Evolutionary conservation across 2,113 vertebrate species (phyloP).

Genomic region (Podarcis cretensis): DNA sequence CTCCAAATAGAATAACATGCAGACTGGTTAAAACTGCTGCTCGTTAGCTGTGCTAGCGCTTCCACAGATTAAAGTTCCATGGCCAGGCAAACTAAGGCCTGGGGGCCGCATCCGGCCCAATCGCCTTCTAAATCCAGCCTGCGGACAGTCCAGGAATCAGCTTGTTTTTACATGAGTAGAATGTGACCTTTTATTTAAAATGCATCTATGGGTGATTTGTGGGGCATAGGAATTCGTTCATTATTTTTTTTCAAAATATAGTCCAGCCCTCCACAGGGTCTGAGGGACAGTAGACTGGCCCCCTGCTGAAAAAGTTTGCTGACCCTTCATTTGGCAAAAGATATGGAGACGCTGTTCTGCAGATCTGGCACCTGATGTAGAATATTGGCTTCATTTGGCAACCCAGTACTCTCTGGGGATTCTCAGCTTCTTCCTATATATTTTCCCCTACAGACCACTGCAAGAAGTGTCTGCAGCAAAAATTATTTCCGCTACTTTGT

Average conservation of each 20-base stretch:
- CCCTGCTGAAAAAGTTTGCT: too few relatives aligned
- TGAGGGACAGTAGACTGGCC: too few relatives aligned
- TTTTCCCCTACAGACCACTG: background rate
- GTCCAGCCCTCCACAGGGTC: too few relatives aligned
- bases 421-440: background rate
- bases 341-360: background rate
- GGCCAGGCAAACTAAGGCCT: too few relatives aligned
- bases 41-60: background rate
- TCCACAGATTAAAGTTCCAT: background rate
- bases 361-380: background rate
- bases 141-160: too few relatives aligned
- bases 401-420: background rate
- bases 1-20: background rate
- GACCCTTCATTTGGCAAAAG: background rate
- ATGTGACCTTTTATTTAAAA: too few relatives aligned
- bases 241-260: too few relatives aligned
- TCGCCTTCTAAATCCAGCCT: too few relatives aligned
- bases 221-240: too few relatives aligned
- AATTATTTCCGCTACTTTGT: background rate
- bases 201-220: too few relatives aligned
- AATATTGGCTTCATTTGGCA: background rate
- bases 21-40: background rate
- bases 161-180: too few relatives aligned
- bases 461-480: background rate
- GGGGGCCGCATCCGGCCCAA: too few relatives aligned